A percentile compares a stretch with the other conserved stretches of the same genome.
These are phyloP conservation scores for Pterostichus madidus DNA, from an alignment of 2,888 invertebrate species.

Conservation along the genomic window DNA sequence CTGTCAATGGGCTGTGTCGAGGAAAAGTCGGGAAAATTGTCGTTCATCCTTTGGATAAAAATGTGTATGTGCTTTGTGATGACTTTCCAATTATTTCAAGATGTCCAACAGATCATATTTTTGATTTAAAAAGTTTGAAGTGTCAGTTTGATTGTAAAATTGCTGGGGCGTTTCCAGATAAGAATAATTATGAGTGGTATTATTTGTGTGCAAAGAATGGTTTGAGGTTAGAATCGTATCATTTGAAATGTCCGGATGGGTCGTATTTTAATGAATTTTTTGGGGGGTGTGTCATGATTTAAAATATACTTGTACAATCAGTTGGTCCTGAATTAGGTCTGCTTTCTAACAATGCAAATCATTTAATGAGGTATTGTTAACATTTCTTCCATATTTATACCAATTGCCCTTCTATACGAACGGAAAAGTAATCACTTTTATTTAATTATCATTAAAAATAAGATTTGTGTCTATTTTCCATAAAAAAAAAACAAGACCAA, in stretches of 20 bases:
- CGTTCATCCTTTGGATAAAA: conserved; percentile 11
- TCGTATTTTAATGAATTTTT: conserved; percentile 12
- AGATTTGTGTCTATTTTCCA: no score
- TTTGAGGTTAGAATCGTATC: conserved; percentile 2
- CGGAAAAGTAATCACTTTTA: no score
- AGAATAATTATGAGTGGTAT: conserved; percentile 31
- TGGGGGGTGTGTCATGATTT: neutral
- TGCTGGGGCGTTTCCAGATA: conserved; percentile 30
- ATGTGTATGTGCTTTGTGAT: conserved; percentile 15
- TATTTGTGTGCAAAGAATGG: conserved; percentile 46
- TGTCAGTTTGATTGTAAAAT: conserved; percentile 43
- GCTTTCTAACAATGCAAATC: no score
- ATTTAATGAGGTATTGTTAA: no score
- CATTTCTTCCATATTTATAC: no score
- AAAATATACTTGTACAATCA: neutral
- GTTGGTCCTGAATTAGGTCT: no score
- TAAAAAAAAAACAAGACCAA: no score
- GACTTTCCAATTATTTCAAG: neutral
- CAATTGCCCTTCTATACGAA: no score
- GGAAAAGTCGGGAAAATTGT: neutral
- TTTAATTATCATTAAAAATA: no score
- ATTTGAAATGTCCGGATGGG: conserved; percentile 7
- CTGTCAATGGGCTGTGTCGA: conserved; percentile 8
- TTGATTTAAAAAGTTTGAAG: conserved; percentile 7
- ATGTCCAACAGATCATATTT: conserved; percentile 2